These are phyloP conservation scores for Monochamus saltuarius DNA, from an alignment of 1,140 invertebrate genomes.

Conservation along the genomic window DNA sequence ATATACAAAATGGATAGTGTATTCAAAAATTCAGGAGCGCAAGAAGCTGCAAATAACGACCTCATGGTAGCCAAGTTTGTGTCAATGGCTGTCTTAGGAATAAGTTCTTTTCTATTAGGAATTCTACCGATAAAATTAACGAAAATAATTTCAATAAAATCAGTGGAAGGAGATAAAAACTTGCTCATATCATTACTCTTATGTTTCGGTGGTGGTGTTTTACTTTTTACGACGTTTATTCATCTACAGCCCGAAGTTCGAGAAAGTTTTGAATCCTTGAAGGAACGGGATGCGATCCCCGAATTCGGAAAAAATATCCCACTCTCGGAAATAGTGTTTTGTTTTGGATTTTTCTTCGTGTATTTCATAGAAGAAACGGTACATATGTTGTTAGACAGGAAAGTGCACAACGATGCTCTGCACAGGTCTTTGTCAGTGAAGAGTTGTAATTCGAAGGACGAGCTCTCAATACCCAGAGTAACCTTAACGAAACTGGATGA, in stretches of 20 bases:
- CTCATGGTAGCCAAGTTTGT: slow-evolving; percentile 63
- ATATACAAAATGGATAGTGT: slow-evolving; percentile 17
- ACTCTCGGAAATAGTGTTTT: slow-evolving; percentile 67
- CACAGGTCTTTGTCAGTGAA: slow-evolving; percentile 61
- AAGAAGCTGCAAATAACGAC: slow-evolving; percentile 21
- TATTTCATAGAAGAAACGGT: slow-evolving; percentile 73
- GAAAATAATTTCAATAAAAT: slow-evolving; percentile 48
- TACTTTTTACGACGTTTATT: slow-evolving; percentile 74
- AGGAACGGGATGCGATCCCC: slow-evolving; percentile 50
- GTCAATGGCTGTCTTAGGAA: slow-evolving; percentile 68
- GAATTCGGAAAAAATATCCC: slow-evolving; percentile 53
- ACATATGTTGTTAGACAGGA: slow-evolving; percentile 59
- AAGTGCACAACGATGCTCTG: slow-evolving; percentile 54
- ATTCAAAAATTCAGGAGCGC: slow-evolving; percentile 13
- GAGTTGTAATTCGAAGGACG: slow-evolving; percentile 43
- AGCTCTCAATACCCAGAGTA: slow-evolving; percentile 46
- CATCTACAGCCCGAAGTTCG: slow-evolving; percentile 77
- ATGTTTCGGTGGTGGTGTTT: slow-evolving; percentile 79
- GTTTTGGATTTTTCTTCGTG: slow-evolving; percentile 72
- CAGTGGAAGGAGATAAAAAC: slow-evolving; percentile 49
- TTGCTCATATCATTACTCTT: slow-evolving; percentile 63
- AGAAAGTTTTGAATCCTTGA: slow-evolving; percentile 54
- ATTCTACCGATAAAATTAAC: slow-evolving; percentile 65
- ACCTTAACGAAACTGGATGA: slow-evolving; percentile 46
- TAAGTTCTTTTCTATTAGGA: slow-evolving; percentile 69